Evolutionary conservation across 1,140 invertebrate genomes (phyloP), one percentile per base, ranked within the genome.

Genomic region (Littorina saxatilis): DNA sequence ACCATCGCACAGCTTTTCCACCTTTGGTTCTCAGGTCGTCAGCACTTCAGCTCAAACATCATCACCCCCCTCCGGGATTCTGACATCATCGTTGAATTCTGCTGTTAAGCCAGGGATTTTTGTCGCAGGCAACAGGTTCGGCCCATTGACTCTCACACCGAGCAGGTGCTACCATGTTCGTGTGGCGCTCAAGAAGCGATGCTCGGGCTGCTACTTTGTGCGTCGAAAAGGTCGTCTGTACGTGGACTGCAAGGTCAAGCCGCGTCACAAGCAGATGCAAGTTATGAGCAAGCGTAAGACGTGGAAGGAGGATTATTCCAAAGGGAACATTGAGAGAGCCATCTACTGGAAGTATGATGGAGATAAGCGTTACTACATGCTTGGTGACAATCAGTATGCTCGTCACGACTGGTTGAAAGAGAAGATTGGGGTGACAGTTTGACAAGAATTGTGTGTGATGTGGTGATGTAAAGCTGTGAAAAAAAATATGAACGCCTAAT

Each of bases 251-350:
- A 94, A 94, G 85, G 94, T 94, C 32, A 94, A 95, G 90, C 95
- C 95, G 43, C 93, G 96, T 73, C 96, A 97, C 87, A 97, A 97
- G 87, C 96, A 96, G 93, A 95, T 95, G 94, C 91, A 94, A 37
- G 95, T 94, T 91, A 93, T 94, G 77, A 92, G 93, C 37, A 85
- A 87, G 76, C 50, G 70, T 20, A 75, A 85, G 11, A 55, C 82
- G n/a, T 84, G 79, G 66, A 79, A 75, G 55, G 85, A 86, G 52
- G 83, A 86, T 61, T 84, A 80, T 37, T 83, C 82, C n/a, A 63
- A 83, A 61, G 82, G 82, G n/a, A 80, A 76, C 72, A 61, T 83
- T 15, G 9, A 11, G 1, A 63, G 32, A 27, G 82, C 82, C n/a
- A 35, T 72, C 37, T 68, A 35, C 55, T 83, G 82, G 82, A 80